These are phyloP conservation scores for Balaeniceps rex DNA, from an alignment of 2,113 vertebrate genomes.

Conservation along the genomic window DNA sequence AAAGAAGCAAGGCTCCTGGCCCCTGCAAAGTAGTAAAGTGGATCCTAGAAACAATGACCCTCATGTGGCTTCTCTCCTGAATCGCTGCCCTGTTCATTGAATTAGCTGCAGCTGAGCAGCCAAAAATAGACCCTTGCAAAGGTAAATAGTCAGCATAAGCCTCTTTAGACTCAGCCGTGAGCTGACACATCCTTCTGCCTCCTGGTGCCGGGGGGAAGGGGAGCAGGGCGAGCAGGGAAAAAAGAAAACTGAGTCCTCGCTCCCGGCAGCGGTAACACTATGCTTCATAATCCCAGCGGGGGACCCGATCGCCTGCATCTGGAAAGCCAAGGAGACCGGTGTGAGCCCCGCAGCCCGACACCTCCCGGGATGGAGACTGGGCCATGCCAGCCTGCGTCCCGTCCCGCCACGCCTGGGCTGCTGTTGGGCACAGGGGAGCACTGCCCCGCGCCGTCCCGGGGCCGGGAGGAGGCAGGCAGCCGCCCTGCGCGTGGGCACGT, in stretches of 20 bases:
- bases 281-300: fast-evolving
- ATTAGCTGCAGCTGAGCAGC: not conserved
- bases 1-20: not conserved
- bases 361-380: not conserved
- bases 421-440: not conserved
- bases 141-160: constrained; percentile 11
- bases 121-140: not conserved
- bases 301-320: not conserved
- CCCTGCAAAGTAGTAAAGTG: not conserved
- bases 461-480: not conserved
- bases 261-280: not conserved
- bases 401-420: not conserved
- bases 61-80: not conserved
- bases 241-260: fast-evolving
- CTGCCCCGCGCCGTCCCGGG: not conserved
- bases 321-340: not conserved
- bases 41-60: not conserved
- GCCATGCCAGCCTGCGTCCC: not conserved
- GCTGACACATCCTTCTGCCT: not conserved
- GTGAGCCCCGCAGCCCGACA: not conserved
- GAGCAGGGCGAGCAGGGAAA: not conserved
- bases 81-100: not conserved
- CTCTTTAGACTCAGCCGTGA: not conserved
- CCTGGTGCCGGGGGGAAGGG: not conserved
- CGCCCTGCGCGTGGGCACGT: fast-evolving